Base-by-base conservation (phyloP, 2,888 invertebrate genomes). In the Argyra leucocephala region DNA sequence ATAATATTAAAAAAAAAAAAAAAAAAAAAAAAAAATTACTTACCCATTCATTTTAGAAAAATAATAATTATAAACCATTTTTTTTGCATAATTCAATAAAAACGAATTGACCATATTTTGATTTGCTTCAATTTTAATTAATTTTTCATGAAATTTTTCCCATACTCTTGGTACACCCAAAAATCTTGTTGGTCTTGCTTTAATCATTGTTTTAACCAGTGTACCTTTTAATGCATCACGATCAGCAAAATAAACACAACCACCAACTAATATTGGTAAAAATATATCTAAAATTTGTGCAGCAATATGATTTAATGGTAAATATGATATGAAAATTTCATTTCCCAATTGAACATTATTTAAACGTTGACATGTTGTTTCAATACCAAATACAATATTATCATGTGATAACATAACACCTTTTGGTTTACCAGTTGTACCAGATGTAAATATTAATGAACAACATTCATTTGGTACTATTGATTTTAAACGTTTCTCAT, bases 351-450 rank as follows among this genome's bases (percentile, higher is more conserved):
- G 76, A 15, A 87, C 70, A 59, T 84, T 80, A 6, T 74, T 68
- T 26, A 85, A 76, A 18, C 82, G 76, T 48, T 82, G 80, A 1
- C 79, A 74, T 48, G 88, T 80, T 0, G 81, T 73, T 67, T 80
- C 78, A 0, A 87, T 83, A 72, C 88, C 84, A 81, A 85, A 88
- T 1, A 88, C 83, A 21, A 95, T 76, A 77, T 89, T 93, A 80
- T 96, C 96, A 76, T 96, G 96, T 64, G 88, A 89, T 68, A 96
- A 76, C 96, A 96, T 96, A 24, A 92, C 95, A 3, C 90, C 95
- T 78, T 96, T 96, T 10, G 95, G 93, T 70, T 88, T 84, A 12
- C 93, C 93, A 65, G 91, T 87, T 0, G 93, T 94, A 24, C 93
- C 93, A 0, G 93, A 93, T 65, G 93, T 94, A 74, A 89, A 93